Evolutionary conservation across 2,113 vertebrate species (phyloP).

Genomic region (Coracopsis vasa): DNA sequence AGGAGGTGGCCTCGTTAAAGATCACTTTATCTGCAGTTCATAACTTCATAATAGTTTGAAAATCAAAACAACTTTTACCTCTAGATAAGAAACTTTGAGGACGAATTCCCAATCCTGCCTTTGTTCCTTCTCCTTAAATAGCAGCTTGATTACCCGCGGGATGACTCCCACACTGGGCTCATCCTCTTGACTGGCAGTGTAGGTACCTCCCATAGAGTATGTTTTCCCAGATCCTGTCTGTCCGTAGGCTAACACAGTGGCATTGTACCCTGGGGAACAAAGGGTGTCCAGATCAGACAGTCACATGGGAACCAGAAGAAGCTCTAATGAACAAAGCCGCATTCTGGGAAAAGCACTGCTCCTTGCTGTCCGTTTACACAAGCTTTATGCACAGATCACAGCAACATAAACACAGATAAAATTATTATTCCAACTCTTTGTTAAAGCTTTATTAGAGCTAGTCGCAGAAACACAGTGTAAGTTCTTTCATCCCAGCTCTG

Average conservation of each 20-base stretch:
- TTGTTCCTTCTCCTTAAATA: slow-evolving; percentile 85
- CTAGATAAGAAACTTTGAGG: slow-evolving; percentile 89
- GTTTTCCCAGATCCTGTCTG: slow-evolving; percentile 97
- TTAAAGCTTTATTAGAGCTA: not conserved
- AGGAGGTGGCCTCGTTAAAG: not conserved
- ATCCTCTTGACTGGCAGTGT: slow-evolving; percentile 86
- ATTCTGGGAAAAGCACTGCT: not conserved
- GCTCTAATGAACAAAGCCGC: not conserved
- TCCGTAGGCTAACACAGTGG: slow-evolving; percentile 93
- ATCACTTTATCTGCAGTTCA: not conserved
- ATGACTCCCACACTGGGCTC: slow-evolving; percentile 90
- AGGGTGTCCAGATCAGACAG: not conserved
- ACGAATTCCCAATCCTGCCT: slow-evolving; percentile 80
- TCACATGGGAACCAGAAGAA: not conserved
- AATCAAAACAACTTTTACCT: slow-evolving; percentile 76
- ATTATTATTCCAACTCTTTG: not conserved
- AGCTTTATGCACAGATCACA: not conserved
- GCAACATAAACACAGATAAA: accelerated
- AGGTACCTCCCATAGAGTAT: slow-evolving; percentile 94
- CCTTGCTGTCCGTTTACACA: accelerated
- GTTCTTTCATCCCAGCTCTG: not conserved
- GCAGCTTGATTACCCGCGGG: slow-evolving; percentile 85
- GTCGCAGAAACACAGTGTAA: not conserved
- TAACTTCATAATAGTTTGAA: not conserved
- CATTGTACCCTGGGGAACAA: slow-evolving; percentile 86